A percentile compares a stretch with the other conserved stretches of the same genome.
Evolutionary conservation across 2,888 invertebrate species (phyloP).

Genomic region (Lottia scabra): DNA sequence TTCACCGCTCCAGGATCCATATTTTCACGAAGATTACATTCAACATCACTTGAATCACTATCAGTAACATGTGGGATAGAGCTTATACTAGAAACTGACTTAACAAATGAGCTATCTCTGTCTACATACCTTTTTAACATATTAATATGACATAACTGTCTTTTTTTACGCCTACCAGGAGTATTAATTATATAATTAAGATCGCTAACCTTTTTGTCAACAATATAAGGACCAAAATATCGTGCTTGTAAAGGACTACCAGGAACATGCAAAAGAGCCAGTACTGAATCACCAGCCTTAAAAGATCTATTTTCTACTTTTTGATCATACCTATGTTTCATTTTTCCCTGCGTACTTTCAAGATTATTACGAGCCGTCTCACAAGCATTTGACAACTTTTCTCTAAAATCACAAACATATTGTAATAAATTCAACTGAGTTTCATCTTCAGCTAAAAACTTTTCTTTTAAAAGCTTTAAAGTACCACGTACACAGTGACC

Average conservation of each 20-base stretch:
- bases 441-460: background rate
- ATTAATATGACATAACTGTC: constrained; percentile 11
- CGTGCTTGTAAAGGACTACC: background rate
- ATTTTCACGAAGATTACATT: no score
- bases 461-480: no score
- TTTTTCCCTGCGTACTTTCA: background rate
- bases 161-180: constrained; percentile 10
- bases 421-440: background rate
- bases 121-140: constrained; percentile 13
- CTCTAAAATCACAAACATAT: background rate
- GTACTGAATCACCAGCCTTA: constrained; percentile 11
- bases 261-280: background rate
- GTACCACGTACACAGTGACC: constrained; percentile 6
- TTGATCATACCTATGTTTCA: constrained; percentile 11
- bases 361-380: constrained; percentile 19
- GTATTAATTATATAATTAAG: constrained; percentile 3
- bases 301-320: constrained; percentile 5
- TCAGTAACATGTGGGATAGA: no score
- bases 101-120: background rate
- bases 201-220: constrained; percentile 1
- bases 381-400: constrained; percentile 16
- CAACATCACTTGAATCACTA: no score
- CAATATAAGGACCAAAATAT: constrained; percentile 11
- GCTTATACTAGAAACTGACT: no score
- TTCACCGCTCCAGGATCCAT: no score